Evolutionary conservation across 2,113 vertebrate species (phyloP).

Genomic region (Nicator chloris): DNA sequence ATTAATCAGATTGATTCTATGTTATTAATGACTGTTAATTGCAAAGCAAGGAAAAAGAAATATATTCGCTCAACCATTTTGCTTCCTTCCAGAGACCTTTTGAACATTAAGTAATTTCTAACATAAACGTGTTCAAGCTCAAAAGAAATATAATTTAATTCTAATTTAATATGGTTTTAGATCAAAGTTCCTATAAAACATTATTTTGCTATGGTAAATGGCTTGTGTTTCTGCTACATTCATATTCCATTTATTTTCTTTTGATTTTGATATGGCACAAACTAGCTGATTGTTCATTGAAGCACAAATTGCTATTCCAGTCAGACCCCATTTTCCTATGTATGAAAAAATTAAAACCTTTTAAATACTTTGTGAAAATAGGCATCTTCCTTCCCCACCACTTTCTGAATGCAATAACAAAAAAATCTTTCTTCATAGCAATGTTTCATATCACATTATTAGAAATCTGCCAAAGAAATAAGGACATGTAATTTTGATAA

Average conservation of each 20-base stretch:
- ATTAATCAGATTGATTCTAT: constrained; percentile 62
- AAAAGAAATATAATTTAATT: constrained; percentile 24
- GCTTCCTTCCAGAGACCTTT: neutral
- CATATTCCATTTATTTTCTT: neutral
- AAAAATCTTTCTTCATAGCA: neutral
- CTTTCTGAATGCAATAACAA: neutral
- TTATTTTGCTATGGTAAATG: neutral
- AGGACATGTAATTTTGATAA: neutral
- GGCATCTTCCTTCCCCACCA: neutral
- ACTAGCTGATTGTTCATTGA: neutral
- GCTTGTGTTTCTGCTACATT: neutral
- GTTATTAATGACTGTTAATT: constrained; percentile 59
- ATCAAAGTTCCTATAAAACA: neutral
- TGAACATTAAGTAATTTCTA: neutral
- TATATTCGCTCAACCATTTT: neutral
- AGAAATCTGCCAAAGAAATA: constrained; percentile 11
- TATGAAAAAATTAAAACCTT: neutral
- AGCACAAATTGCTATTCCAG: constrained; percentile 24
- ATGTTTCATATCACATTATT: neutral
- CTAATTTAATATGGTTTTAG: neutral
- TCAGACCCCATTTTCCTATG: neutral
- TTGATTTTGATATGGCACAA: neutral
- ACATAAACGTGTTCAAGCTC: neutral
- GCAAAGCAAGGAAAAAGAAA: constrained; percentile 19
- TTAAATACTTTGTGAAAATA: constrained; percentile 19